phyloP scores from a whole-genome alignment of 2,888 invertebrate species.

The Sphaerophoria rueppellii region DNA sequence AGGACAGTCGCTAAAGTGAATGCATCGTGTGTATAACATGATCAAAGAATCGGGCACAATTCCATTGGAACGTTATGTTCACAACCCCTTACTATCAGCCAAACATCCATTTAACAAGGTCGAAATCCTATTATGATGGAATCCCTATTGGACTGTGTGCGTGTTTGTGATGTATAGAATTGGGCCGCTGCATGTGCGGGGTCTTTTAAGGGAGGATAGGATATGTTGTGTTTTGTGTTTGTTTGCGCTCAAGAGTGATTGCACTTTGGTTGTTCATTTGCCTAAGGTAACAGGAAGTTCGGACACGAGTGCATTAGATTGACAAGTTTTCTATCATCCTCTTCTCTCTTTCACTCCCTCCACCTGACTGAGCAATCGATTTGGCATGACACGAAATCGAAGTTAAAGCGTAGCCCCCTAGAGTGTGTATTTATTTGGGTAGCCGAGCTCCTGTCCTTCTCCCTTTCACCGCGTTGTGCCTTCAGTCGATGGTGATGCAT shows the following conservation, averaged over 20 bases:
- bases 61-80: too few relatives aligned
- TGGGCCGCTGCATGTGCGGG: not conserved
- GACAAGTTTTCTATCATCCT: constrained; percentile 28
- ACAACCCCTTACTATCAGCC: not conserved
- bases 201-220: too few relatives aligned
- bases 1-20: constrained; percentile 57
- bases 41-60: constrained; percentile 18
- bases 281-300: constrained; percentile 11
- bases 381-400: constrained; percentile 21
- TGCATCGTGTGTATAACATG: not conserved
- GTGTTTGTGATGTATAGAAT: not conserved
- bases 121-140: constrained; percentile 52
- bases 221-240: too few relatives aligned
- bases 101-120: constrained; percentile 32
- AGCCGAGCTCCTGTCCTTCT: too few relatives aligned
- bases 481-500: constrained; percentile 14
- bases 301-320: constrained; percentile 45
- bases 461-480: too few relatives aligned
- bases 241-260: constrained; percentile 56
- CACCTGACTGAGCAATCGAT: too few relatives aligned
- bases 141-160: constrained; percentile 27
- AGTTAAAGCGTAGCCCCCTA: not conserved
- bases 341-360: not conserved
- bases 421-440: too few relatives aligned
- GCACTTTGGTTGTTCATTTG: constrained; percentile 32